Percentiles rank a stretch among this genome's conserved stretches.
Conservation (phyloP, 2,888 invertebrate species). For the Callyntrura guangdongensis region DNA sequence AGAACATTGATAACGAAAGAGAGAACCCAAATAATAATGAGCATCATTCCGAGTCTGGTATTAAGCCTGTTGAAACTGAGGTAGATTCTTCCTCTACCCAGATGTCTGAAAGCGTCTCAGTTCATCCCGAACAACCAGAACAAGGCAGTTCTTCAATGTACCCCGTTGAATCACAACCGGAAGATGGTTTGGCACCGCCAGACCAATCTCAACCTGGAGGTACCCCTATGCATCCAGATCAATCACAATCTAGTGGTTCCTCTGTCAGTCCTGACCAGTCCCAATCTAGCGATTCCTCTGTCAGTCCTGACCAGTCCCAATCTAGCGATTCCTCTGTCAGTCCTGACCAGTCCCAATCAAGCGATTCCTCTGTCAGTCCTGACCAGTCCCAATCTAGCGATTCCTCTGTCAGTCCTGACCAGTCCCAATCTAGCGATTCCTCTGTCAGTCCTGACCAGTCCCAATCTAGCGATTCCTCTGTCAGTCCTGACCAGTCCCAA, state of each 20-base stretch:
- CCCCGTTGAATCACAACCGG: no score
- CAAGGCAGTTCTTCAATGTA: no score
- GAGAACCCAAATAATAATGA: slow-evolving; percentile 23
- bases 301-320: no score
- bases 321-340: neutral
- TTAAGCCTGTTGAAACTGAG: neutral
- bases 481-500: no score
- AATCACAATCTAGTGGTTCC: neutral
- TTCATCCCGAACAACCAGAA: no score
- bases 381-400: neutral
- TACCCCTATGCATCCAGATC: neutral
- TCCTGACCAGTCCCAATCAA: neutral
- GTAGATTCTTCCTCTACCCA: neutral
- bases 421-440: neutral
- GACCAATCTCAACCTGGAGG: neutral
- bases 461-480: no score
- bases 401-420: neutral
- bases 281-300: neutral
- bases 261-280: neutral
- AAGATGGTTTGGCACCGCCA: no score
- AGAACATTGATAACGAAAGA: slow-evolving; percentile 52
- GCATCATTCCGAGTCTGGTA: slow-evolving; percentile 29
- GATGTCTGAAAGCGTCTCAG: no score
- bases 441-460: neutral
- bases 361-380: neutral